Conservation (phyloP, 1,140 invertebrate genomes). For the Leptestheria dahalacensis region DNA sequence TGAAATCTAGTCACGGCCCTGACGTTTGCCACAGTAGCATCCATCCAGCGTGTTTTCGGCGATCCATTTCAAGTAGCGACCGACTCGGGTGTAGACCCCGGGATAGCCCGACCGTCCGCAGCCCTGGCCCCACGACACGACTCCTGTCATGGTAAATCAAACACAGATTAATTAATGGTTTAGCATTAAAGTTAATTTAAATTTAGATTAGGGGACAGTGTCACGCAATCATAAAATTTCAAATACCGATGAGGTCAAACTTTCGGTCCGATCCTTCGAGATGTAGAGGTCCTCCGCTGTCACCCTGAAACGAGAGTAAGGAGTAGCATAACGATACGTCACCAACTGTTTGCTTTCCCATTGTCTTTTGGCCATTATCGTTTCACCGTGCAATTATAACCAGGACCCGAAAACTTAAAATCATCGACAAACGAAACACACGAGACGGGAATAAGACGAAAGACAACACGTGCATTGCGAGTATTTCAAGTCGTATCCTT, state of each 20-base stretch:
- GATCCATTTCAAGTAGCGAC: conserved; percentile 61
- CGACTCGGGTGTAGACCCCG: conserved; percentile 64
- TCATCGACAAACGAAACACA: too few relatives aligned
- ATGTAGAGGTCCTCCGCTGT: conserved; percentile 23
- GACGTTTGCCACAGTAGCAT: conserved; percentile 39
- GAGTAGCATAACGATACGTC: background rate
- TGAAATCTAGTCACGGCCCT: conserved; percentile 2
- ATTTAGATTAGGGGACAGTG: conserved; percentile 2
- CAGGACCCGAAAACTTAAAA: too few relatives aligned
- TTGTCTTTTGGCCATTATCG: too few relatives aligned
- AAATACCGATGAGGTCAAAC: conserved; percentile 56
- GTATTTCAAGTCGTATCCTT: too few relatives aligned
- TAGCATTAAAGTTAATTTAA: conserved; percentile 11
- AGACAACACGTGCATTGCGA: too few relatives aligned
- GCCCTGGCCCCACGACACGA: conserved; percentile 36
- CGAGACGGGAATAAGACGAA: too few relatives aligned
- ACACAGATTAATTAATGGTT: conserved; percentile 16
- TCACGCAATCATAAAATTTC: background rate
- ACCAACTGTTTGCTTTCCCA: background rate
- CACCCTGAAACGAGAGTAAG: conserved; percentile 9
- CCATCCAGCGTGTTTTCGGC: conserved; percentile 50
- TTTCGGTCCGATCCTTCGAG: conserved; percentile 39
- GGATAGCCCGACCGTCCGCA: conserved; percentile 57
- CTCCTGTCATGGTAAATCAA: conserved; percentile 22
- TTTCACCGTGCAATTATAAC: too few relatives aligned